phyloP scores from a whole-genome alignment of 2,888 invertebrate genomes.

The Lacanobia oleracea region DNA sequence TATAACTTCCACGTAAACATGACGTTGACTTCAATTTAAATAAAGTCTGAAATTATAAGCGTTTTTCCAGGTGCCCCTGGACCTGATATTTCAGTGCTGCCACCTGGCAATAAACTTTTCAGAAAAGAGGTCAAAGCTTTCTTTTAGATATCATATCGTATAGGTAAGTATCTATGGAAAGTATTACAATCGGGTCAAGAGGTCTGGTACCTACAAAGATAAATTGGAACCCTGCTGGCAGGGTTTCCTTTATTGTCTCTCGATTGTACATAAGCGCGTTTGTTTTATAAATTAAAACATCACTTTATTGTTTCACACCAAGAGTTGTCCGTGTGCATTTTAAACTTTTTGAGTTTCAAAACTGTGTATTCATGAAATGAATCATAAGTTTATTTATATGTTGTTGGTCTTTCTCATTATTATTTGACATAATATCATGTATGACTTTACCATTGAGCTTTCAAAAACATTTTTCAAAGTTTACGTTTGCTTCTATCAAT shows the following conservation, averaged over 20 bases:
- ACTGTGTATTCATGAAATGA: not conserved
- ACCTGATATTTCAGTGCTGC: no score
- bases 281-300: not conserved
- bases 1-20: no score
- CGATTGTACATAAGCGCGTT: slow-evolving; percentile 5
- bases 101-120: no score
- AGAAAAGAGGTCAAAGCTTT: not conserved
- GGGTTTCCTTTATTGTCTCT: slow-evolving; percentile 5
- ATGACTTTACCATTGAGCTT: slow-evolving; percentile 28
- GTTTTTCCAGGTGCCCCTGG: no score
- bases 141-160: no score
- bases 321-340: not conserved
- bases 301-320: not conserved
- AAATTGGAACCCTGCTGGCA: slow-evolving; percentile 32
- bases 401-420: not conserved
- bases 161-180: not conserved
- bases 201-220: slow-evolving; percentile 31
- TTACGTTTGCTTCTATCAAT: slow-evolving; percentile 33
- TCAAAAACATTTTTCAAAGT: slow-evolving; percentile 42
- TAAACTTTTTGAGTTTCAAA: not conserved
- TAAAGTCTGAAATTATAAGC: no score
- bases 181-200: slow-evolving; percentile 8
- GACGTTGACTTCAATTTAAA: no score
- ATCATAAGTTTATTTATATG: not conserved
- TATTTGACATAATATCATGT: slow-evolving; percentile 2